Evolutionary conservation across 2,113 vertebrate genomes (phyloP).

Genomic region (Antechinus flavipes): DNA sequence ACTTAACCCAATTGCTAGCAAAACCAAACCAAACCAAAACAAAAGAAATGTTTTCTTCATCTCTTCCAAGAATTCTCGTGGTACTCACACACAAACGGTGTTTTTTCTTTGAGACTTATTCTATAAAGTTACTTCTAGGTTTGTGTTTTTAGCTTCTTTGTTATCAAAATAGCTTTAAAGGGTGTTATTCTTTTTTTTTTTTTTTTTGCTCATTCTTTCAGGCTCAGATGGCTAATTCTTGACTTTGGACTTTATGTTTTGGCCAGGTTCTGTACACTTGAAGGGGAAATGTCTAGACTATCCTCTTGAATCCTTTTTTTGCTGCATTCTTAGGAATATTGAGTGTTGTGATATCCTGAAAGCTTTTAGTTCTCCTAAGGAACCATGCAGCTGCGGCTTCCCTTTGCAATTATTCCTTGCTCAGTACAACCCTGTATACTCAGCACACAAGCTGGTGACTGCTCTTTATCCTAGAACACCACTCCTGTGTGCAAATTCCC

Average conservation of each 20-base stretch:
- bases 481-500: too few species aligned
- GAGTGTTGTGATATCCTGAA: background rate
- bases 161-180: background rate
- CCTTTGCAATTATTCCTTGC: too few species aligned
- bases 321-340: background rate
- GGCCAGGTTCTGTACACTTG: background rate
- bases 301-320: background rate
- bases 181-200: background rate
- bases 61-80: background rate
- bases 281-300: background rate
- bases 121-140: background rate
- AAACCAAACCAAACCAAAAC: too few species aligned
- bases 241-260: background rate
- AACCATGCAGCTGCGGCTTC: too few species aligned
- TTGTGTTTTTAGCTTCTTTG: background rate
- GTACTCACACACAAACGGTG: background rate
- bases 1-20: too few species aligned
- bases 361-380: too few species aligned
- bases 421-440: too few species aligned
- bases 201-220: background rate
- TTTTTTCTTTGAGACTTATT: background rate
- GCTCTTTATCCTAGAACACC: too few species aligned
- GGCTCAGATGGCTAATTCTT: background rate
- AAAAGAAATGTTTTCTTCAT: background rate
- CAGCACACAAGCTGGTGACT: too few species aligned